Evolutionary conservation across 2,113 vertebrate species (phyloP), one percentile per base, ranked within the genome.

Genomic region (Bubo blakistoni): DNA sequence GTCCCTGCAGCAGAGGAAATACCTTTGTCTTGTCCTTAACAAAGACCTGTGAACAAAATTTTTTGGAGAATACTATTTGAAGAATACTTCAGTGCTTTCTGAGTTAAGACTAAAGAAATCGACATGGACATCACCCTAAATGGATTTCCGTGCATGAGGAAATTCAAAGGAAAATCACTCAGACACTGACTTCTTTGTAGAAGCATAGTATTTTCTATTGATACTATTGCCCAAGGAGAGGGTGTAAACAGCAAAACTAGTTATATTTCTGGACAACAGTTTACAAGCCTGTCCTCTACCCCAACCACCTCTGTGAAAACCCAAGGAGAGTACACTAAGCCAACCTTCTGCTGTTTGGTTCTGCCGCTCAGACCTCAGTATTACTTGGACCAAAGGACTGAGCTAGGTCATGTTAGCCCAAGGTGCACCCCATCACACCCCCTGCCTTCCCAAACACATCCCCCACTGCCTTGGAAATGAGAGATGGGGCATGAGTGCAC

Each of bases 401-500:
- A 81, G 21, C 7, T 13, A 25, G n/a, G 44, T 47, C 44, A 2
- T 4, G 14, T 63, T 32, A 47, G 18, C 15, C 30, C 70, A 29
- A 63, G 57, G 15, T 26, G 21, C 8, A 1, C 5, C 21, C 24
- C 57, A 40, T 29, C 42, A 22, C n/a, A 62, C 0, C 18, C 36
- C 4, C 26, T 49, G 16, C 38, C 58, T 72, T 67, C 74, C 94
- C 70, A 74, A 89, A 69, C 3, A 1, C n/a, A 78, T 24, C 29
- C 24, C 42, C 42, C 44, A 22, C 22, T 2, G 27, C 86, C 51
- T 83, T 67, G 66, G 79, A 73, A 86, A 47, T 5, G 21, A 25
- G 54, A 69, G 13, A 29, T 7, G 4, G 17, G n/a, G 15, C 11
- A 6, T 0, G 1, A n/a, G 27, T 5, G 16, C 47, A 40, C 51